These are phyloP conservation scores for Mystacides longicornis DNA, from an alignment of 2,888 invertebrate species.

Conservation along the genomic window DNA sequence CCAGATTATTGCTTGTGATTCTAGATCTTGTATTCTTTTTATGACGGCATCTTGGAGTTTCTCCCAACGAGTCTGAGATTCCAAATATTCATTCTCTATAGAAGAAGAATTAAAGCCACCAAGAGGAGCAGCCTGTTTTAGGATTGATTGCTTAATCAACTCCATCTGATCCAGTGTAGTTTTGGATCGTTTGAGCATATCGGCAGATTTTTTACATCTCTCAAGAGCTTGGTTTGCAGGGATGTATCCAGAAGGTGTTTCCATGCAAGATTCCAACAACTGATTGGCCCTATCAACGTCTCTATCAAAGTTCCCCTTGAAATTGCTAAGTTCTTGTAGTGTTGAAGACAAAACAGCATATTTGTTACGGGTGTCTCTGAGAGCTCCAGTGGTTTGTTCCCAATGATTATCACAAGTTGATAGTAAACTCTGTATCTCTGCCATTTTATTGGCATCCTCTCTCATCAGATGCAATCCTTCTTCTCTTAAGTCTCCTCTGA, in stretches of 20 bases:
- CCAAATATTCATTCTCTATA: conserved; percentile 52
- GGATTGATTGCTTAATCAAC: conserved; percentile 62
- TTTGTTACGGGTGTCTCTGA: conserved; percentile 67
- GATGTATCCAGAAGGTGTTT: conserved; percentile 63
- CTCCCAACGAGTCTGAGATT: conserved; percentile 62
- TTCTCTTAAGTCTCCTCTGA: conserved; percentile 66
- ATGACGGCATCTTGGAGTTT: conserved; percentile 63
- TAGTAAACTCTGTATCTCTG: conserved; percentile 71
- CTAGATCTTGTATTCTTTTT: conserved; percentile 69
- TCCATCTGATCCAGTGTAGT: conserved; percentile 70
- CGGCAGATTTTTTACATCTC: conserved; percentile 68
- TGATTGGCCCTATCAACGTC: conserved; percentile 65
- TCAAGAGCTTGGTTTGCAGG: conserved; percentile 66
- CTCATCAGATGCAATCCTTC: conserved; percentile 74
- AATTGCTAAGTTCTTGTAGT: conserved; percentile 67
- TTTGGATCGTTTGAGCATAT: conserved; percentile 68
- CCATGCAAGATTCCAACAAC: conserved; percentile 54
- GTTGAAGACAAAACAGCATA: conserved; percentile 65
- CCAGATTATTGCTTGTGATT: conserved; percentile 89
- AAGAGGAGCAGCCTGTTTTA: conserved; percentile 61
- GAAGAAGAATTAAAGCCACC: conserved; percentile 58
- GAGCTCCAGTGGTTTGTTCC: conserved; percentile 68
- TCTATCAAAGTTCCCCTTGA: conserved; percentile 60
- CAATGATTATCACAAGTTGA: conserved; percentile 72
- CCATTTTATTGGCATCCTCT: conserved; percentile 73